Conservation (phyloP, 2,797 vertebrate genomes). For the Percopsis omiscomaycus region DNA sequence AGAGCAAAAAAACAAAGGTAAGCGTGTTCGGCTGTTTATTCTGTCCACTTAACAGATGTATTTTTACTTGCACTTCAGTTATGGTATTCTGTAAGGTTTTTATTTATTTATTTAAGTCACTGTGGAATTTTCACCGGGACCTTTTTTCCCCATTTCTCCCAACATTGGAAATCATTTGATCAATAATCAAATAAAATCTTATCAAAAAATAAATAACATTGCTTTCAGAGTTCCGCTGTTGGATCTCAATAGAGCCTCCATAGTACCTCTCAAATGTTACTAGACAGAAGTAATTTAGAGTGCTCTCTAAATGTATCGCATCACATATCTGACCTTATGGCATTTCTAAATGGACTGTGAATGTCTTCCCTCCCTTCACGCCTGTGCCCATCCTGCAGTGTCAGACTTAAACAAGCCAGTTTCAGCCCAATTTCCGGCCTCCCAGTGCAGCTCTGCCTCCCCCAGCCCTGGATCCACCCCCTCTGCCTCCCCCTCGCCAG, state of each 20-base stretch:
- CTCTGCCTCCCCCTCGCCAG: slow-evolving; percentile 81
- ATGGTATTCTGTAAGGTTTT: not conserved
- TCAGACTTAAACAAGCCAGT: slow-evolving; percentile 98
- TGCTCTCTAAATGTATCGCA: too few relatives aligned
- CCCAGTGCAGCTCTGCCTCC: slow-evolving; percentile 90
- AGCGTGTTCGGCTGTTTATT: slow-evolving; percentile 42
- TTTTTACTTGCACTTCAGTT: not conserved
- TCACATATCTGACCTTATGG: too few relatives aligned
- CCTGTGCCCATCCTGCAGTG: slow-evolving; percentile 76
- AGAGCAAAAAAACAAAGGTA: slow-evolving; percentile 99
- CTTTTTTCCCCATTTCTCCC: too few relatives aligned
- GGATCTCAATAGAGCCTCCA: too few relatives aligned
- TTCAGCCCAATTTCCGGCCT: slow-evolving; percentile 94
- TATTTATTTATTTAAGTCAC: not conserved
- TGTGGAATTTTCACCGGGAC: too few relatives aligned
- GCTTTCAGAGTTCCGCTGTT: too few relatives aligned
- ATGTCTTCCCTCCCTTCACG: not conserved
- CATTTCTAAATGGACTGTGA: not conserved
- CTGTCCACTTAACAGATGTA: not conserved
- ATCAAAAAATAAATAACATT: too few relatives aligned
- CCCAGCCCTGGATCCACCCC: slow-evolving; percentile 94
- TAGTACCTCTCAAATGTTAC: too few relatives aligned
- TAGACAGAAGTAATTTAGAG: too few relatives aligned
- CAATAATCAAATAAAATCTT: too few relatives aligned
- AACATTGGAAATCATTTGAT: too few relatives aligned